These are phyloP conservation scores for Lepidochrysops patricia DNA, from an alignment of 2,888 invertebrate genomes.

Conservation along the genomic window DNA sequence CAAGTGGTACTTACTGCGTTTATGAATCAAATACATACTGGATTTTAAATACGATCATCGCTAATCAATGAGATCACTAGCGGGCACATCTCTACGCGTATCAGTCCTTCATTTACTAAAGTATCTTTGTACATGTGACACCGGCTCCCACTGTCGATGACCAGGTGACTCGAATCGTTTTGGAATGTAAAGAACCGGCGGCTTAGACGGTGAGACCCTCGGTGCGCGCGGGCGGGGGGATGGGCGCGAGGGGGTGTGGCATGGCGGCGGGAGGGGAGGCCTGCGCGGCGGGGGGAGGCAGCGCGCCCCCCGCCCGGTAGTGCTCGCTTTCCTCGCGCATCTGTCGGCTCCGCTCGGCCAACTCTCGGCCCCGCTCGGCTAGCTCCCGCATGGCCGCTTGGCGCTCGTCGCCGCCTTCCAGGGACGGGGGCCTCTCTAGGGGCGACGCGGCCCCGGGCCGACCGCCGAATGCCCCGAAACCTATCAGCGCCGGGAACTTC, in stretches of 20 bases:
- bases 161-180: slow-evolving; percentile 23
- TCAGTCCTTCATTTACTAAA: slow-evolving; percentile 22
- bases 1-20: no score
- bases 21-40: background rate
- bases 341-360: slow-evolving; percentile 67
- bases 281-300: slow-evolving; percentile 38
- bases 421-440: slow-evolving; percentile 59
- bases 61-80: slow-evolving; percentile 1
- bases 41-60: background rate
- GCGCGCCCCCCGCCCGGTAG: slow-evolving; percentile 58
- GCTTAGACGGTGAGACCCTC: slow-evolving; percentile 83
- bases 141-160: slow-evolving; percentile 5
- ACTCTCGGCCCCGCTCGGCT: slow-evolving; percentile 69
- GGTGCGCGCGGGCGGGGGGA: slow-evolving; percentile 78
- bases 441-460: slow-evolving; percentile 74
- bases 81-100: slow-evolving; percentile 13
- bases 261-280: slow-evolving; percentile 41
- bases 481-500: slow-evolving; percentile 84
- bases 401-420: slow-evolving; percentile 59
- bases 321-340: slow-evolving; percentile 64
- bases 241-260: slow-evolving; percentile 70
- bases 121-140: slow-evolving; percentile 21
- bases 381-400: slow-evolving; percentile 70
- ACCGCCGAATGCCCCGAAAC: slow-evolving; percentile 81
- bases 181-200: slow-evolving; percentile 42